Base-by-base conservation (phyloP, 1,140 invertebrate genomes). In the Aradophagus sp. region DNA sequence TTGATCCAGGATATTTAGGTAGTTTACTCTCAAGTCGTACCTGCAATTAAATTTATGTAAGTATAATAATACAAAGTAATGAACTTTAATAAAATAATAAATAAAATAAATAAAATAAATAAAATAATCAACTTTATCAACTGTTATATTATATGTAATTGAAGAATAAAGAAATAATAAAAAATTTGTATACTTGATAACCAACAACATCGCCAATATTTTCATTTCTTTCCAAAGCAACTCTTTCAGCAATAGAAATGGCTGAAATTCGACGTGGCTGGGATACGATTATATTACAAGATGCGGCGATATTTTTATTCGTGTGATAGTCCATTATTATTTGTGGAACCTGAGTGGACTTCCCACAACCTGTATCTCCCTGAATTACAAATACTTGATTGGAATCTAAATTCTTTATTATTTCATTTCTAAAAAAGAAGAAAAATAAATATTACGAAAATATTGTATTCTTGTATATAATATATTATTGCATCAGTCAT, bases 261-360 rank as follows among this genome's bases (percentile, higher is more conserved):
- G 97, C 95, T 13, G 96, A 94, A 66, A 99, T 93, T 77, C 93
- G 89, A 5, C 97, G 88, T 0, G 97, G 97, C 79, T 99, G 95
- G 0, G 95, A 95, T 15, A 96, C 91, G 20, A 96, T 89, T 75
- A 99, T 96, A 72, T 91, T 92, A 76, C 89, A 90, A 42, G 86
- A 41, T 0, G 66, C 15, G 85, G 87, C 65, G 84, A 73, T 16
- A 17, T 66, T 34, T 20, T 65, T 41, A 34, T 32, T 2, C 10
- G 48, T 32, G 50, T 71, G 95, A 74, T 93, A 87, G 81, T 98
- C 94, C 10, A 98, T 80, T 66, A 98, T 92, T 77, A 92, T 97
- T 82, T 98, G 96, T 1, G 96, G 95, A 13, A 98, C 90, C 87
- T 96, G 93, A 0, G 95, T 96, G 70, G 92, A 93, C 86, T 96